Percentiles rank a stretch among this genome's conserved stretches.
These are phyloP conservation scores for Drosophila kohkoa DNA, from an alignment of 1,140 invertebrate species.

Conservation along the genomic window DNA sequence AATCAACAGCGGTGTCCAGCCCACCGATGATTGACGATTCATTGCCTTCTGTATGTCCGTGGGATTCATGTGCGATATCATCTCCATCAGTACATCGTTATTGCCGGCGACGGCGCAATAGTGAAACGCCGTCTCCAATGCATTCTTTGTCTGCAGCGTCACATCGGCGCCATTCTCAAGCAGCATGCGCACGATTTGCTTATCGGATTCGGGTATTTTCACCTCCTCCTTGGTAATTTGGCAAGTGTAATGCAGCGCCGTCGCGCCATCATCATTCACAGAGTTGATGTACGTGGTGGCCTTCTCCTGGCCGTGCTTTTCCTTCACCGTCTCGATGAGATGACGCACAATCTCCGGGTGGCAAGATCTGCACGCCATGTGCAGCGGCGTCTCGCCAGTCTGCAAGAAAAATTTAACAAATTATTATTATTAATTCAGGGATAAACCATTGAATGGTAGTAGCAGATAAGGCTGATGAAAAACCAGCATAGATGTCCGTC, in stretches of 20 bases:
- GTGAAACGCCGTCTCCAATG: conserved; percentile 97
- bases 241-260: conserved; percentile 95
- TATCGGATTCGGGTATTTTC: conserved; percentile 91
- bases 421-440: too few relatives aligned
- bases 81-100: conserved; percentile 96
- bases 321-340: conserved; percentile 94
- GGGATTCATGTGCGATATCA: conserved; percentile 94
- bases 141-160: conserved; percentile 92
- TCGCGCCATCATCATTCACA: conserved; percentile 96
- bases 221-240: conserved; percentile 92
- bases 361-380: conserved; percentile 94
- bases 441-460: neutral
- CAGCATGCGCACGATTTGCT: conserved; percentile 94
- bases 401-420: conserved; percentile 78
- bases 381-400: conserved; percentile 98
- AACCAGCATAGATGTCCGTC: too few relatives aligned
- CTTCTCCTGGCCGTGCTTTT: conserved; percentile 89
- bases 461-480: too few relatives aligned
- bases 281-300: conserved; percentile 92
- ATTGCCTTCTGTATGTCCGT: conserved; percentile 96
- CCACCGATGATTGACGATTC: conserved; percentile 95
- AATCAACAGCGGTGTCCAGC: conserved; percentile 98
- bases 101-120: conserved; percentile 97
- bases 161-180: conserved; percentile 96
- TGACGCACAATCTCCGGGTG: conserved; percentile 94